Evolutionary conservation across 1,140 invertebrate genomes (phyloP).

Genomic region (Brachionus plicatilis): DNA sequence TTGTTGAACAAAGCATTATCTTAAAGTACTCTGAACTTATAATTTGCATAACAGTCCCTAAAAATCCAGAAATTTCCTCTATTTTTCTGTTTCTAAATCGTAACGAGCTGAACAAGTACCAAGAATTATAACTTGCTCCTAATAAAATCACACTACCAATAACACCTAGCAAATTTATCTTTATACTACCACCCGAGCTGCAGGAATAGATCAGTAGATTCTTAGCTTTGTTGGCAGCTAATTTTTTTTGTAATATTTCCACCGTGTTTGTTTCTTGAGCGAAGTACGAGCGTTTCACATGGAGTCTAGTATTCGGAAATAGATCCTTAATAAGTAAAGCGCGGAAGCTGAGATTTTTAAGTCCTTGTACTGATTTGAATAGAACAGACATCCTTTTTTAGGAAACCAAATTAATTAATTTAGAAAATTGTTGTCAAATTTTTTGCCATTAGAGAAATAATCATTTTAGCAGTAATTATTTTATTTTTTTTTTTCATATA

Average conservation of each 20-base stretch:
- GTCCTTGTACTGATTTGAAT: background rate
- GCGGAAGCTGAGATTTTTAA: background rate
- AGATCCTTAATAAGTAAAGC: background rate
- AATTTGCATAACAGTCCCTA: background rate
- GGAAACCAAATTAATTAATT: background rate
- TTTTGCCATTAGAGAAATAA: background rate
- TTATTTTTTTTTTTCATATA: too few species aligned
- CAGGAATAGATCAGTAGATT: conserved; percentile 10
- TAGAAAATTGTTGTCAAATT: background rate
- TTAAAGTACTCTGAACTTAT: conserved; percentile 26
- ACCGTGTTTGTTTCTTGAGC: background rate
- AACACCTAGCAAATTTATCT: background rate
- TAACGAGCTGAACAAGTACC: conserved; percentile 12
- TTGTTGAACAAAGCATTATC: background rate
- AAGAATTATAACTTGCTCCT: conserved; percentile 26
- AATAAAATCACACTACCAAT: conserved; percentile 9
- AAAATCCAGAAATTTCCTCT: background rate
- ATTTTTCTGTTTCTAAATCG: conserved; percentile 8
- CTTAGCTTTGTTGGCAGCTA: background rate
- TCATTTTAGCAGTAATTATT: background rate
- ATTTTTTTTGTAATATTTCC: background rate
- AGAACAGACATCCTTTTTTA: background rate
- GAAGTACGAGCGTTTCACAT: background rate
- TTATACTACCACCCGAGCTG: background rate
- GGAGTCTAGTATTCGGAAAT: background rate